Evolutionary conservation across 1,140 invertebrate species (phyloP).

Genomic region (Drosophila lini): DNA sequence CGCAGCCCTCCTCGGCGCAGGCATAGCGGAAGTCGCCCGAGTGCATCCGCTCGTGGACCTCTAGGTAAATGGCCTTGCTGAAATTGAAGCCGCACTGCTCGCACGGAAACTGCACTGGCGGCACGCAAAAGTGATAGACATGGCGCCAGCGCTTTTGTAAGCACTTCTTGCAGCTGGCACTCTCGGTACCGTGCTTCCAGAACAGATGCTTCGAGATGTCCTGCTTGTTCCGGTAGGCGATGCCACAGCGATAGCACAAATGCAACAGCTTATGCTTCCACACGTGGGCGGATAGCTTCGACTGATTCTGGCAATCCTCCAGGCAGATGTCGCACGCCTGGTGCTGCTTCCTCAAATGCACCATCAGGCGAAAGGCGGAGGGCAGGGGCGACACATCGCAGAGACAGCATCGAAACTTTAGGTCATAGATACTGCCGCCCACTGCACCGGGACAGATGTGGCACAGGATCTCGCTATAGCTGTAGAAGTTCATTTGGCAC

Average conservation of each 20-base stretch:
- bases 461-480: constrained; percentile 93
- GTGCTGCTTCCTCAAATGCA: constrained; percentile 92
- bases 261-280: constrained; percentile 95
- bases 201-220: constrained; percentile 94
- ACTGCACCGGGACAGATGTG: constrained; percentile 92
- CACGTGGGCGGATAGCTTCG: constrained; percentile 91
- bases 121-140: constrained; percentile 94
- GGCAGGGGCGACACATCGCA: constrained; percentile 90
- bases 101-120: constrained; percentile 90
- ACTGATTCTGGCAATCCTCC: constrained; percentile 90
- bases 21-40: constrained; percentile 88
- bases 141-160: constrained; percentile 95
- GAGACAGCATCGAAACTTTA: constrained; percentile 89
- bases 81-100: constrained; percentile 92
- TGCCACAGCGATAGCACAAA: constrained; percentile 93
- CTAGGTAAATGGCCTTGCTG: constrained; percentile 90
- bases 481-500: constrained; percentile 94
- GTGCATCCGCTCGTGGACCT: constrained; percentile 93
- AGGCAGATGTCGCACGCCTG: constrained; percentile 93
- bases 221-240: constrained; percentile 93
- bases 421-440: constrained; percentile 86
- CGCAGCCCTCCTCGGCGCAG: constrained; percentile 89
- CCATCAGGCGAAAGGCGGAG: constrained; percentile 93
- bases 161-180: constrained; percentile 92
- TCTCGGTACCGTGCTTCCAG: constrained; percentile 96